phyloP scores from a whole-genome alignment of 64 coral and sea anemone species.

The Pocillopora damicornis region DNA sequence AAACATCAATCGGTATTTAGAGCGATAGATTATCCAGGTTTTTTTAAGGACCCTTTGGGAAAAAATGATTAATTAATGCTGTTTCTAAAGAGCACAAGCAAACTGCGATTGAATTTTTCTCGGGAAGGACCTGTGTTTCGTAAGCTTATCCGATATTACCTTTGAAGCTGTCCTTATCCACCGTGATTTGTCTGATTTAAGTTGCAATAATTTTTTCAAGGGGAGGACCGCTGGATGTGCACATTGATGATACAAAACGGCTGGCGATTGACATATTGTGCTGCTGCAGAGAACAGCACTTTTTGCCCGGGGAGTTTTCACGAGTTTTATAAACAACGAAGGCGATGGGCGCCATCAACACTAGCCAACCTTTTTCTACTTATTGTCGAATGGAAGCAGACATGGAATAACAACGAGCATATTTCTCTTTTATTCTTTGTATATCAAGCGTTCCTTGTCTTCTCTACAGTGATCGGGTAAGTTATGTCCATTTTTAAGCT shows the following conservation, averaged over 20 bases:
- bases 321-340: slow-evolving; percentile 92
- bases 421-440: slow-evolving; percentile 65
- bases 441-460: slow-evolving; percentile 68
- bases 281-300: slow-evolving; percentile 84
- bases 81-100: too few relatives aligned
- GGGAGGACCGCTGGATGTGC: slow-evolving; percentile 97
- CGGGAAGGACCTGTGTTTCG: too few relatives aligned
- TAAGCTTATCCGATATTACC: too few relatives aligned
- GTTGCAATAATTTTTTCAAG: slow-evolving; percentile 13
- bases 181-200: neutral
- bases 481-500: neutral
- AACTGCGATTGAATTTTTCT: too few relatives aligned
- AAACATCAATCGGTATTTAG: too few relatives aligned
- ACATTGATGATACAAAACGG: slow-evolving; percentile 80
- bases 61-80: too few relatives aligned
- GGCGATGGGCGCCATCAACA: slow-evolving; percentile 89
- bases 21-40: too few relatives aligned
- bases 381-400: slow-evolving; percentile 62
- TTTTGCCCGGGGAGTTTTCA: slow-evolving; percentile 89
- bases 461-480: slow-evolving; percentile 78
- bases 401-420: slow-evolving; percentile 54
- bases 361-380: slow-evolving; percentile 77
- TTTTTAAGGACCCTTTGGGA: too few relatives aligned
- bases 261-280: slow-evolving; percentile 90
- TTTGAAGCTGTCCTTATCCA: neutral